Evolutionary conservation across 2,888 invertebrate genomes (phyloP), one percentile per base, ranked within the genome.

Genomic region (Megaustenia siamemsis): DNA sequence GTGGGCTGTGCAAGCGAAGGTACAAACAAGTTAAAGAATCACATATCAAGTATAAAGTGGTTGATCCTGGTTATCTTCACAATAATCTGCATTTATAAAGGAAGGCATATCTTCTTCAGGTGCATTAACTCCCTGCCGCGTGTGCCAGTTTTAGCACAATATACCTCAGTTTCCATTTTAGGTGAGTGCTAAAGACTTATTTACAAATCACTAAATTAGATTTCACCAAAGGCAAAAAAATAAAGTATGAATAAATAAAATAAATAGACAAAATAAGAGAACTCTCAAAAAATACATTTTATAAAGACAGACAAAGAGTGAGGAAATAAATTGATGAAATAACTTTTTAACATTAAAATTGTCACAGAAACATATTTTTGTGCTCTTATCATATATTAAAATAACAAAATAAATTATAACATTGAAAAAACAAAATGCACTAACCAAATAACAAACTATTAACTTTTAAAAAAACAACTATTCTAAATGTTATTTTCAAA

Each of bases 1-100:
- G 87, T 87, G 21, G 87, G 84, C 87, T 87, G 87, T 21, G 69
- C 45, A 82, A 77, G 56, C 45, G 66, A 77, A 83, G 66, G 73
- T 43, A 63, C 12, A 71, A 71, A 71, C n/a, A 71, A 43, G n/a
- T 71, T 40, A 43, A 45, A 71, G 71, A 45, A 80, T 35, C 12
- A 12, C 38, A 40, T 66, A 66, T 28, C 24, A 32, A 32, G 69
- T 49, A 35, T 38, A 24, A 1, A n/a, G n/a, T n/a, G n/a, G n/a
- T n/a, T n/a, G n/a, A n/a, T n/a, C n/a, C n/a, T n/a, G n/a, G n/a
- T n/a, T n/a, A n/a, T n/a, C n/a, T n/a, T n/a, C n/a, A n/a, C n/a
- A n/a, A n/a, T n/a, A n/a, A n/a, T n/a, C n/a, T n/a, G n/a, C n/a
- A n/a, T n/a, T n/a, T n/a, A n/a, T n/a, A n/a, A n/a, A n/a, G n/a